Evolutionary conservation across 2,888 invertebrate genomes (phyloP).

Genomic region (Lacanobia oleracea): DNA sequence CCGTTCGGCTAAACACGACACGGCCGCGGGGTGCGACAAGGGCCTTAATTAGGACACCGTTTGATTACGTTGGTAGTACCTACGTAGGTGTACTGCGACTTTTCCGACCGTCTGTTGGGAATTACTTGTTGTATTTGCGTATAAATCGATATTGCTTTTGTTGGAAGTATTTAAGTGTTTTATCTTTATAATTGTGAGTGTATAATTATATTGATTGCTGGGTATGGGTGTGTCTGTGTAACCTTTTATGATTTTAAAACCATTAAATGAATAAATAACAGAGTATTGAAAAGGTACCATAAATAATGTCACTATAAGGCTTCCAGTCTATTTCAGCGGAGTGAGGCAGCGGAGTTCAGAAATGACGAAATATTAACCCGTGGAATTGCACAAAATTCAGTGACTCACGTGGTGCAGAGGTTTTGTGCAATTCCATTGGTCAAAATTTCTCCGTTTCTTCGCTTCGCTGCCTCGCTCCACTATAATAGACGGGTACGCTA

Average conservation of each 20-base stretch:
- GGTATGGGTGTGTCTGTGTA: neutral
- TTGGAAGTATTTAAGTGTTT: neutral
- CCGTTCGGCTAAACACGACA: slow-evolving; percentile 55
- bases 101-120: slow-evolving; percentile 24
- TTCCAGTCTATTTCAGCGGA: too few species aligned
- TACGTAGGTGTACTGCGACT: slow-evolving; percentile 30
- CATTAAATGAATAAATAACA: neutral
- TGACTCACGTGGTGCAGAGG: too few species aligned
- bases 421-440: too few species aligned
- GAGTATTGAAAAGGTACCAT: neutral
- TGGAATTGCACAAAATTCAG: too few species aligned
- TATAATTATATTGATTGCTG: too few species aligned
- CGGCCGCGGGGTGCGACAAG: slow-evolving; percentile 56
- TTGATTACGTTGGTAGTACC: slow-evolving; percentile 58
- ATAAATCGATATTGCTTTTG: slow-evolving; percentile 8
- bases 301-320: too few species aligned
- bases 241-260: neutral
- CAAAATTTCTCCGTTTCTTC: too few species aligned
- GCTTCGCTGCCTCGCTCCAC: too few species aligned
- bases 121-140: slow-evolving; percentile 4
- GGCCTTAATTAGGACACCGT: slow-evolving; percentile 65
- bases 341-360: too few species aligned
- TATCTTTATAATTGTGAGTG: neutral
- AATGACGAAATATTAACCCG: too few species aligned
- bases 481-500: too few species aligned